phyloP scores from a whole-genome alignment of 2,113 vertebrate species.

The Grammomys dolichurus region DNA sequence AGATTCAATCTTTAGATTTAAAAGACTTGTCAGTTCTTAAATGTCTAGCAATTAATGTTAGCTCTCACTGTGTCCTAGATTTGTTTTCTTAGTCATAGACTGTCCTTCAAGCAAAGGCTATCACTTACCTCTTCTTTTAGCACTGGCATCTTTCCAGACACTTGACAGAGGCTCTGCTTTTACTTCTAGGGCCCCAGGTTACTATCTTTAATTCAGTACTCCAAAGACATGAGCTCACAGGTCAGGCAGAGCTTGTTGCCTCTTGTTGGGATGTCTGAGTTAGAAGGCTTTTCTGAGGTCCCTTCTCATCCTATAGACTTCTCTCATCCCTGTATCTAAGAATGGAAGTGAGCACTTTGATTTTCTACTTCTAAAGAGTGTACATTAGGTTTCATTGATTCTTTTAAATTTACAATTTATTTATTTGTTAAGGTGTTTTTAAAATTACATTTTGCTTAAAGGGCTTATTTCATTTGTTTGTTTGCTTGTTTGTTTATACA shows the following conservation, averaged over 20 bases:
- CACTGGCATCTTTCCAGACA: not conserved
- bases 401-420: not conserved
- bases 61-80: not conserved
- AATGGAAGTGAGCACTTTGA: not conserved
- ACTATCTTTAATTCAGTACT: not conserved
- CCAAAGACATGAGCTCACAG: not conserved
- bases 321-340: not conserved
- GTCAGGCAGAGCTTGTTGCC: not conserved
- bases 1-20: slow-evolving; percentile 46
- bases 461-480: not conserved
- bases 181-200: not conserved
- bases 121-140: not conserved
- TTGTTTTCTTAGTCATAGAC: not conserved
- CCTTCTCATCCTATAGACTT: not conserved
- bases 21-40: not conserved
- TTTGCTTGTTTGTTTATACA: not conserved
- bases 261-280: not conserved
- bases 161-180: not conserved
- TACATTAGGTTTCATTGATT: not conserved
- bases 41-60: not conserved
- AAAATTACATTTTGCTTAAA: not conserved
- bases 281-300: not conserved
- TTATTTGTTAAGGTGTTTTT: not conserved
- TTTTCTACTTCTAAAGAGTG: not conserved
- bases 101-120: not conserved